These are phyloP conservation scores for Fragum whitleyi DNA, from an alignment of 2,888 invertebrate species.

Conservation along the genomic window DNA sequence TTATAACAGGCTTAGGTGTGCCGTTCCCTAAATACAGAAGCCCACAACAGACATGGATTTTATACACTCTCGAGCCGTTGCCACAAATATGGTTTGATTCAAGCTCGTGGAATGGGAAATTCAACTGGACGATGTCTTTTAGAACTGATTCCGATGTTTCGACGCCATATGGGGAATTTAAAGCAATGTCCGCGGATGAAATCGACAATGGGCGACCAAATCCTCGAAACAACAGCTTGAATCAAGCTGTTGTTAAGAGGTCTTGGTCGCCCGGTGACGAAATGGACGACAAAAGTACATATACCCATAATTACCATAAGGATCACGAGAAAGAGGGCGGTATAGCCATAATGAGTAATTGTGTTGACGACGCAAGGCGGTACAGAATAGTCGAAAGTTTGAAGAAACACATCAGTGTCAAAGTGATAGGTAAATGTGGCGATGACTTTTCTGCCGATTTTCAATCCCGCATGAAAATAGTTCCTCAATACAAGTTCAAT, in stretches of 20 bases:
- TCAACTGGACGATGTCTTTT: conserved; percentile 54
- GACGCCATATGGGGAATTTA: conserved; percentile 32
- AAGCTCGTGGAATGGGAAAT: conserved; percentile 35
- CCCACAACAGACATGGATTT: conserved; percentile 42
- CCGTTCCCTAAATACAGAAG: conserved; percentile 33
- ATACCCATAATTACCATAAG: conserved; percentile 10
- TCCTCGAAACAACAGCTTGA: not conserved
- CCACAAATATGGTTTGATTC: conserved; percentile 42
- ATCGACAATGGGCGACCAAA: not conserved
- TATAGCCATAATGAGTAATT: conserved; percentile 47
- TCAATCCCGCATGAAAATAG: conserved; percentile 20
- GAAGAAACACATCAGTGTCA: conserved; percentile 25
- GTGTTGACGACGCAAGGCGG: conserved; percentile 43
- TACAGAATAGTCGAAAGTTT: conserved; percentile 41
- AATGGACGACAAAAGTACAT: too few species aligned
- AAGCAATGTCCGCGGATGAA: conserved; percentile 8
- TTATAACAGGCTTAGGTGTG: not conserved
- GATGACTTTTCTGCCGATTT: conserved; percentile 20
- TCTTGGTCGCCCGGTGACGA: too few species aligned
- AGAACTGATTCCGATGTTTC: conserved; percentile 32
- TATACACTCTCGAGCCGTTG: conserved; percentile 43
- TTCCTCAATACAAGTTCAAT: conserved; percentile 42
- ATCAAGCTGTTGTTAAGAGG: not conserved
- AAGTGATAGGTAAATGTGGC: conserved; percentile 39
- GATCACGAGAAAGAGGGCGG: conserved; percentile 18